Conservation (phyloP, 2,888 invertebrate genomes). For the Panopea generosa region DNA sequence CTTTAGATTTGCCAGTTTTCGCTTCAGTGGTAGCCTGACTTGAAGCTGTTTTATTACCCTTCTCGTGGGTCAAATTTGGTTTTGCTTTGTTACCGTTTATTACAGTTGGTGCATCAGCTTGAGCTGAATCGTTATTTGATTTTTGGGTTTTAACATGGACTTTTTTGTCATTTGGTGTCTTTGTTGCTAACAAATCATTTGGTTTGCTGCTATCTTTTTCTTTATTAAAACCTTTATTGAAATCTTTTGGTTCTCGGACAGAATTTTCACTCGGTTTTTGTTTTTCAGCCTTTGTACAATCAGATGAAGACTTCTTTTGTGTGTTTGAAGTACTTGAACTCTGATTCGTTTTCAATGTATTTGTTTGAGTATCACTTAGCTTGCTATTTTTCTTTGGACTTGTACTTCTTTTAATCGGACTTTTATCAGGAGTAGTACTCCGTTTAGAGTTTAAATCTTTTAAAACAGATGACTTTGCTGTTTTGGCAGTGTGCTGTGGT, state of each 20-base stretch:
- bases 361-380: neutral
- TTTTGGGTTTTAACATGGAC: neutral
- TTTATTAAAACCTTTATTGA: neutral
- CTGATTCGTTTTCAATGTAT: no score
- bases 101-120: neutral
- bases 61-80: neutral
- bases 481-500: neutral
- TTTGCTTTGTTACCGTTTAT: neutral
- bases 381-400: conserved; percentile 20
- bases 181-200: neutral
- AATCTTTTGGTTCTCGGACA: neutral
- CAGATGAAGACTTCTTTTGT: conserved; percentile 24
- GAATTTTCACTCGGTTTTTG: neutral
- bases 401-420: conserved; percentile 22
- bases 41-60: no score
- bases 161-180: neutral
- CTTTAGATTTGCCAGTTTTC: no score
- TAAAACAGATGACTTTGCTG: conserved; percentile 26
- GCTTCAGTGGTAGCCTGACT: no score
- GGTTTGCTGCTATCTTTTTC: neutral
- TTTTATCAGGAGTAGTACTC: conserved; percentile 18
- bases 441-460: conserved; percentile 37
- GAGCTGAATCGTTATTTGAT: neutral
- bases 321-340: neutral
- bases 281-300: conserved; percentile 13